phyloP scores from a whole-genome alignment of 2,797 vertebrate species.

The Gorsachius magnificus region DNA sequence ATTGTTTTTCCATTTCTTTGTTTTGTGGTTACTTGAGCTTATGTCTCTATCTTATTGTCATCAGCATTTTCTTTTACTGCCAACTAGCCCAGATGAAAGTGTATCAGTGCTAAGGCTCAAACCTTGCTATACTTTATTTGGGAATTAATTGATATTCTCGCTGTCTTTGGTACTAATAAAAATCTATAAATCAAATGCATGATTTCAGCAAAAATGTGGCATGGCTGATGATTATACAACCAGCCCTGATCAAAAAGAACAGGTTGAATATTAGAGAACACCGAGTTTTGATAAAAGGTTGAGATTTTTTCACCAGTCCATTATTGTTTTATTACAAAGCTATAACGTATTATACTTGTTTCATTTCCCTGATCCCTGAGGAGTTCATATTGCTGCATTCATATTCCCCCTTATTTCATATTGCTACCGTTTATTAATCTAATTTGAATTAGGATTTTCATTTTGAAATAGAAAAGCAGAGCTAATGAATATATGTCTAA shows the following conservation, averaged over 20 bases:
- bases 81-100: background rate
- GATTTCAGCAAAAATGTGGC: background rate
- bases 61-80: background rate
- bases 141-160: background rate
- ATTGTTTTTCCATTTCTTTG: background rate
- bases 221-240: background rate
- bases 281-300: background rate
- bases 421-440: background rate
- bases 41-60: background rate
- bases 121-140: background rate
- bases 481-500: background rate
- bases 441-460: background rate
- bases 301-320: background rate
- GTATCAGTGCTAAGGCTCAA: background rate
- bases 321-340: background rate
- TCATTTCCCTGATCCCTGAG: conserved; percentile 6
- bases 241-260: background rate
- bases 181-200: background rate
- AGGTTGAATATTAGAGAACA: background rate
- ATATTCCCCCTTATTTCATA: background rate
- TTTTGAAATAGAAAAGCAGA: background rate
- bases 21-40: background rate
- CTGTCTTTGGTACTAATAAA: background rate
- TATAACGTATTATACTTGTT: background rate
- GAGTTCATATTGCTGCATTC: background rate